Evolutionary conservation across 2,888 invertebrate genomes (phyloP).

Genomic region (Palloptera scutellata): DNA sequence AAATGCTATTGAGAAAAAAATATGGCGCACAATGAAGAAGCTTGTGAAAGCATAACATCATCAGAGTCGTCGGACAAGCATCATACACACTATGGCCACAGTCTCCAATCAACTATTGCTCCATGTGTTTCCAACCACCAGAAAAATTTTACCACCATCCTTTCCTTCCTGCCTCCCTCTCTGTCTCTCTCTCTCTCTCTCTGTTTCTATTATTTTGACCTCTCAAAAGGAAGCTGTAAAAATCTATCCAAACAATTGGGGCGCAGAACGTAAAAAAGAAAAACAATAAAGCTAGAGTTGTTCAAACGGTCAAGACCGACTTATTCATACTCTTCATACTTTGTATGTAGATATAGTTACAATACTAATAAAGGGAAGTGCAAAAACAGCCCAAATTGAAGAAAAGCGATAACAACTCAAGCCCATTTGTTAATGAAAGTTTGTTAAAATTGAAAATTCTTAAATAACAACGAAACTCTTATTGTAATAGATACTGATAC

Average conservation of each 20-base stretch:
- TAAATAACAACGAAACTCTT: no score
- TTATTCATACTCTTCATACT: no score
- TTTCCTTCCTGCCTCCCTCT: conserved; percentile 12
- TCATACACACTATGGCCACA: not conserved
- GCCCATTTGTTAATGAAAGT: no score
- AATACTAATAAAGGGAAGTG: no score
- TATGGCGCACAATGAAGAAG: conserved; percentile 17
- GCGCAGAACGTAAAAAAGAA: not conserved
- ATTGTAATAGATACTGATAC: no score
- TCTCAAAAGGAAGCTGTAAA: conserved; percentile 19
- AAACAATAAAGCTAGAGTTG: no score
- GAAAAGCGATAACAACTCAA: no score
- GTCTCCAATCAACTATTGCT: not conserved
- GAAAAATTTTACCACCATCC: not conserved
- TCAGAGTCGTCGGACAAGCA: not conserved
- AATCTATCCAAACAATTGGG: conserved; percentile 20
- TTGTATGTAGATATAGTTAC: no score
- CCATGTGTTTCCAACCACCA: not conserved
- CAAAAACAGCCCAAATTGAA: no score
- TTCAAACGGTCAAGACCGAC: no score
- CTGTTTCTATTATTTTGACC: not conserved
- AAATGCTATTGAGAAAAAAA: conserved; percentile 23
- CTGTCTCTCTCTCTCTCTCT: no score
- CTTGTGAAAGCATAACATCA: not conserved
- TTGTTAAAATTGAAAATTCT: no score